Percentiles rank a stretch among this genome's conserved stretches.
Conservation (phyloP, 2,888 invertebrate species). For the Bedellia somnulentella region DNA sequence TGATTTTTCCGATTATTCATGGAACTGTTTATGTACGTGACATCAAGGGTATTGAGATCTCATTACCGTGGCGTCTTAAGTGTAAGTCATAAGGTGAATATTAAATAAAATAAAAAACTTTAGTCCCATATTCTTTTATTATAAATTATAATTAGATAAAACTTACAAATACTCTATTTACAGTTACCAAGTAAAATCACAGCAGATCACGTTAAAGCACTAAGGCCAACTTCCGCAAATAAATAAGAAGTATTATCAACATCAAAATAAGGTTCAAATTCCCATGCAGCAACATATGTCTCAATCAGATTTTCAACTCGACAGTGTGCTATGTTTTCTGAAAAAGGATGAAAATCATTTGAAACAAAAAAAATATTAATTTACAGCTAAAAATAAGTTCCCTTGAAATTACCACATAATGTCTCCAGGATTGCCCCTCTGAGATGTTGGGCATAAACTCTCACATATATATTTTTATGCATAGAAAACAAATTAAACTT, state of each 20-base stretch:
- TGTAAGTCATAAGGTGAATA: too few species aligned
- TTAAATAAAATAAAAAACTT: too few species aligned
- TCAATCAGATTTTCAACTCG: constrained; percentile 37
- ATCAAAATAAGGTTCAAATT: constrained; percentile 30
- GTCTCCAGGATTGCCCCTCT: constrained; percentile 3
- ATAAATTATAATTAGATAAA: too few species aligned
- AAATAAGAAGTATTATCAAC: constrained; percentile 28
- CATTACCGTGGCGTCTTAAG: too few species aligned
- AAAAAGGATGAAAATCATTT: constrained; percentile 16
- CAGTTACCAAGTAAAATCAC: too few species aligned
- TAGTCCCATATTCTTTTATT: too few species aligned
- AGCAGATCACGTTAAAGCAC: constrained; percentile 19
- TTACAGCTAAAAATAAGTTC: not conserved
- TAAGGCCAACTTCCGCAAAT: constrained; percentile 37
- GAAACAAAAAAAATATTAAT: not conserved
- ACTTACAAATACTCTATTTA: too few species aligned
- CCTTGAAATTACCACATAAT: too few species aligned
- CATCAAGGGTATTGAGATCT: too few species aligned
- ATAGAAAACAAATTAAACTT: not conserved
- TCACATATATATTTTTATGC: not conserved
- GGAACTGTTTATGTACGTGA: too few species aligned
- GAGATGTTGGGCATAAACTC: not conserved
- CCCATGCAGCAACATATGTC: constrained; percentile 41
- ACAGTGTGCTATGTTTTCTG: constrained; percentile 51
- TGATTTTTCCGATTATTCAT: too few species aligned